phyloP scores from a whole-genome alignment of 2,113 vertebrate species.

The Megalops atlanticus region DNA sequence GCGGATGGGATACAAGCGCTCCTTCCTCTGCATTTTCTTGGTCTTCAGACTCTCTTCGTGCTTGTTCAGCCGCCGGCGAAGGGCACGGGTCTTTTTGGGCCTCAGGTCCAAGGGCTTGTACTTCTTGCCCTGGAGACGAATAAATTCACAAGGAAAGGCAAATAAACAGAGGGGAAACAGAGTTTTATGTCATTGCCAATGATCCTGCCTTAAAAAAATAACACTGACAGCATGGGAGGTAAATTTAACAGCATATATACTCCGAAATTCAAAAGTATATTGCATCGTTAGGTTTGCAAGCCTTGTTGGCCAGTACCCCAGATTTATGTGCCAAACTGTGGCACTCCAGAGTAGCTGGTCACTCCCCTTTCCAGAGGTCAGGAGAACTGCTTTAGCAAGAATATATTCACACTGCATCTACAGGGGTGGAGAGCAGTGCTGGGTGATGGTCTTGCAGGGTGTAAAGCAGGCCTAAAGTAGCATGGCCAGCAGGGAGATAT shows the following conservation, averaged over 20 bases:
- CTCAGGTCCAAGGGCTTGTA: constrained; percentile 96
- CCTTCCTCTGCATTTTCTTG: constrained; percentile 93
- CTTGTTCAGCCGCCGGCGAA: constrained; percentile 89
- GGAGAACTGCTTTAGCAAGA: constrained; percentile 25
- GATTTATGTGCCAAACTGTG: constrained; percentile 12
- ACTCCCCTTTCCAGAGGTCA: background rate
- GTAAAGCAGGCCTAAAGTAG: too few relatives aligned
- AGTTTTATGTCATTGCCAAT: background rate
- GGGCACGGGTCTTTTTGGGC: constrained; percentile 95
- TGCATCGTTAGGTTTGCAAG: too few relatives aligned
- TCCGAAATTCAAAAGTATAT: too few relatives aligned
- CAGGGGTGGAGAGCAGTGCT: constrained; percentile 1
- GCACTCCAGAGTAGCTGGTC: background rate
- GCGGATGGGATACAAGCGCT: constrained; percentile 84
- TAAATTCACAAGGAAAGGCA: background rate
- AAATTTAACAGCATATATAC: background rate
- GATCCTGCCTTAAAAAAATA: too few relatives aligned
- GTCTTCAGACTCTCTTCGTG: constrained; percentile 89
- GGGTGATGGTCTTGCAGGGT: constrained; percentile 26
- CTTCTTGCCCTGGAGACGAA: constrained; percentile 85
- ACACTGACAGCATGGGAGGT: too few relatives aligned
- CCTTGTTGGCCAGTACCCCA: constrained; percentile 14
- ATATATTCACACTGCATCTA: constrained; percentile 31
- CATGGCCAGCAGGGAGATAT: too few relatives aligned
- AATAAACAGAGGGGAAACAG: background rate